Base-by-base conservation (phyloP, 1,140 invertebrate species). In the Bombus superbus region DNA sequence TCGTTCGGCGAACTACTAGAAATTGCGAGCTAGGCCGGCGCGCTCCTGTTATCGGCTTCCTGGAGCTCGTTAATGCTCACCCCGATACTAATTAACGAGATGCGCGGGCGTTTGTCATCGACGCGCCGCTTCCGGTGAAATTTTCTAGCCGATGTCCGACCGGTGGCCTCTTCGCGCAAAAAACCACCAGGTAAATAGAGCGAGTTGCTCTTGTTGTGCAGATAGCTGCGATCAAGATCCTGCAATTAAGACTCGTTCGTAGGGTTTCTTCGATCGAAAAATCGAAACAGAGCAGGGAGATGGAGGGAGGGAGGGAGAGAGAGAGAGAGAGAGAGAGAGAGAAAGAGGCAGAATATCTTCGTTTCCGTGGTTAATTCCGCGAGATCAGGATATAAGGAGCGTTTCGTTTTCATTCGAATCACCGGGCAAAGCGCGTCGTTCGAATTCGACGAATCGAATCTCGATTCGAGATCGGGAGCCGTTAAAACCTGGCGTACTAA, bases 41-140 rank as follows among this genome's bases (percentile, higher is more conserved):
- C 59, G 76, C 53, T 35, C 40, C 74, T 85, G 77, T 85, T 85
- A 86, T 87, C 81, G 85, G 18, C 76, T 87, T 76, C 81, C 82
- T 85, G 71, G 77, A 87, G 83, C 72, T 87, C 71, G 82, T 87
- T 87, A 87, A 87, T 85, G 86, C 82, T 22, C 71, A 76, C 47
- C 75, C 76, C 76, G 83, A 87, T 87, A 85, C 83, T 85, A 87
- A 87, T 87, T 87, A 87, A 87, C 83, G 83, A 79, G 86, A 87
- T 71, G 86, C 76, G 71, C 83, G 38, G 86, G 77, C 77, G 83
- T 87, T 87, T 87, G 86, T 87, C 86, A 85, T 81, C 83, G 83
- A 81, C 71, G 79, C 77, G 38, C 59, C 57, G 78, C 53, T 84
- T 87, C 86, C 75, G 86, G 57, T 78, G 81, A 84, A 81, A 85